Conservation (phyloP, 2,797 vertebrate species). For the Lepus oiostolus region DNA sequence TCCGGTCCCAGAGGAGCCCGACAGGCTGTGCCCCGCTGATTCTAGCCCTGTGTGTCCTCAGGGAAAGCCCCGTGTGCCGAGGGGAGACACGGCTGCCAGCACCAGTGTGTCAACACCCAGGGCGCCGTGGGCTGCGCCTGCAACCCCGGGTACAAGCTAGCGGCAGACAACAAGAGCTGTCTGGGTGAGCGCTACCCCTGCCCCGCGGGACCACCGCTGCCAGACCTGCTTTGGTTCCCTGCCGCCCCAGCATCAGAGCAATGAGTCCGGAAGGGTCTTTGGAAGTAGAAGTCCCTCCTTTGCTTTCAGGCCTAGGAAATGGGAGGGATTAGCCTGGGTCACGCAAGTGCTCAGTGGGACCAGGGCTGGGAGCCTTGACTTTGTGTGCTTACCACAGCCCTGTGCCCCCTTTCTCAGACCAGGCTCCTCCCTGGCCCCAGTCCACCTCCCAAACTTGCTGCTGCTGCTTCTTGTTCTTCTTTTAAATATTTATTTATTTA, state of each 20-base stretch:
- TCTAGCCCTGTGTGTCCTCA: constrained; percentile 84
- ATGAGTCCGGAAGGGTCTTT: neutral
- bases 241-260: neutral
- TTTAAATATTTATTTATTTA: neutral
- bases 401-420: neutral
- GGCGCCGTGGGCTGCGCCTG: constrained; percentile 94
- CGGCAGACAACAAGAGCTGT: constrained; percentile 93
- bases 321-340: neutral
- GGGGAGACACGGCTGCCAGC: constrained; percentile 94
- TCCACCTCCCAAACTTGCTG: neutral
- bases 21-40: neutral
- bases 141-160: constrained; percentile 93
- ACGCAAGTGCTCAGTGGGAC: neutral
- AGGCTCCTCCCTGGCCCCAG: neutral
- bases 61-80: constrained; percentile 93
- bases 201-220: neutral
- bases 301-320: neutral
- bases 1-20: neutral
- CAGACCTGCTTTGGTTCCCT: neutral
- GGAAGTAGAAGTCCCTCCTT: neutral
- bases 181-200: constrained; percentile 88
- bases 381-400: neutral
- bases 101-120: constrained; percentile 93
- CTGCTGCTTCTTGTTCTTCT: neutral
- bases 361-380: neutral